These are phyloP conservation scores for Hypomesus transpacificus DNA, from an alignment of 2,113 vertebrate species.

Conservation along the genomic window DNA sequence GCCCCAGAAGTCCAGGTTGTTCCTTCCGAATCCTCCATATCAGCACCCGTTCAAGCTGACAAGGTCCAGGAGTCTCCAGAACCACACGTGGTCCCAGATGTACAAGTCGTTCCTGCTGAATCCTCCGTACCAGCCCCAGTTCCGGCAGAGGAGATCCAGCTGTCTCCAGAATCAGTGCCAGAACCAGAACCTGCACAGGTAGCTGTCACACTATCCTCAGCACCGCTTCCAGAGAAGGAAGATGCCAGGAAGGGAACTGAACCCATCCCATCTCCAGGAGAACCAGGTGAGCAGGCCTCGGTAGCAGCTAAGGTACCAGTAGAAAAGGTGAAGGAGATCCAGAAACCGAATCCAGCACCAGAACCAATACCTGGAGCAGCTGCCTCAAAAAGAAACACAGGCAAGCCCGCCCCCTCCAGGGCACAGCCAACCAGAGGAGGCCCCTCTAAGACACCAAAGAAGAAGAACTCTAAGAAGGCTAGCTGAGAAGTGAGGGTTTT, in stretches of 20 bases:
- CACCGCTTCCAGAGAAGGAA: not conserved
- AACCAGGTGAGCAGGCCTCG: not conserved
- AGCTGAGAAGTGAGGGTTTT: slow-evolving; percentile 37
- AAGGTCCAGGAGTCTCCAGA: slow-evolving; percentile 1
- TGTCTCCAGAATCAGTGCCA: not conserved
- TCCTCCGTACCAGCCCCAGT: slow-evolving; percentile 1
- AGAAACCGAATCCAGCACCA: slow-evolving; percentile 1
- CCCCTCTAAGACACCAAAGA: slow-evolving; percentile 50
- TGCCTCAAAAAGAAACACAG: not conserved
- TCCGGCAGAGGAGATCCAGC: slow-evolving; percentile 5
- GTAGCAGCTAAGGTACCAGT: no score
- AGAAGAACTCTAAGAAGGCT: slow-evolving; percentile 43
- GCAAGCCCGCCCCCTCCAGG: not conserved
- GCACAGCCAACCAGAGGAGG: not conserved
- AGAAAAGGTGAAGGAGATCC: no score
- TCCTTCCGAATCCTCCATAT: not conserved
- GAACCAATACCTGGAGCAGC: not conserved
- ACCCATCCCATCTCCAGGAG: not conserved
- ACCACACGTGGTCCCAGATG: not conserved
- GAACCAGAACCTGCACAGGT: not conserved
- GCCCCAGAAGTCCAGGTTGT: not conserved
- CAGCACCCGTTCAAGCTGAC: not conserved
- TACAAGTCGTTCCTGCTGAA: not conserved
- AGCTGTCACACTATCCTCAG: not conserved
- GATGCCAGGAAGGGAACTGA: not conserved